Evolutionary conservation across 92 coral and sea anemone species (phyloP).

Genomic region (Umimayanthus chanpuru): DNA sequence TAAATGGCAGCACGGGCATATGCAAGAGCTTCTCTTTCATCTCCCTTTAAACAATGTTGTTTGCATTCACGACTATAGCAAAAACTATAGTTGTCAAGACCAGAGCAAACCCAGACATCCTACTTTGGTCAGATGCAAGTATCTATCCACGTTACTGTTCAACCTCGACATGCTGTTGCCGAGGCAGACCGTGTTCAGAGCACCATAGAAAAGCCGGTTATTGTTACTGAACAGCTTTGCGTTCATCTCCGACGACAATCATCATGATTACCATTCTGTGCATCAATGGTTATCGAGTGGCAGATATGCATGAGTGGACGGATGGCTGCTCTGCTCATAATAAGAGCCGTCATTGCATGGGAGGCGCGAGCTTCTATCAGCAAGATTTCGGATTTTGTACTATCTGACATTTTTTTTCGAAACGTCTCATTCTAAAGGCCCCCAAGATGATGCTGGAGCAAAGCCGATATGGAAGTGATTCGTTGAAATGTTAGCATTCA

Average conservation of each 20-base stretch:
- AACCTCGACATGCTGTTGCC: conserved; percentile 33
- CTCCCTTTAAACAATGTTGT: conserved; percentile 32
- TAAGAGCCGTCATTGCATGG: conserved; percentile 68
- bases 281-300: conserved; percentile 32
- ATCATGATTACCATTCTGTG: conserved; percentile 32
- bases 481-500: conserved; percentile 30
- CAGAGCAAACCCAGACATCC: conserved; percentile 11
- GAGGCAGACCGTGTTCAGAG: conserved; percentile 23
- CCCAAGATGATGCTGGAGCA: conserved; percentile 74
- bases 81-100: conserved; percentile 26
- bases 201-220: neutral
- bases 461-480: conserved; percentile 56
- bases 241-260: neutral
- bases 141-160: conserved; percentile 41
- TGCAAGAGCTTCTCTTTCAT: conserved; percentile 11
- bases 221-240: conserved; percentile 5
- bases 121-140: conserved; percentile 41
- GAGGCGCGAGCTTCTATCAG: conserved; percentile 33
- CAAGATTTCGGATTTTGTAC: conserved; percentile 48
- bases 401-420: conserved; percentile 54
- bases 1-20: conserved; percentile 42
- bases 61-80: conserved; percentile 33
- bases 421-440: conserved; percentile 69
- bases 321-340: conserved; percentile 66
- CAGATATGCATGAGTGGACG: conserved; percentile 63